These are phyloP conservation scores for Zapus hudsonius DNA, from an alignment of 2,113 vertebrate genomes.

Conservation along the genomic window DNA sequence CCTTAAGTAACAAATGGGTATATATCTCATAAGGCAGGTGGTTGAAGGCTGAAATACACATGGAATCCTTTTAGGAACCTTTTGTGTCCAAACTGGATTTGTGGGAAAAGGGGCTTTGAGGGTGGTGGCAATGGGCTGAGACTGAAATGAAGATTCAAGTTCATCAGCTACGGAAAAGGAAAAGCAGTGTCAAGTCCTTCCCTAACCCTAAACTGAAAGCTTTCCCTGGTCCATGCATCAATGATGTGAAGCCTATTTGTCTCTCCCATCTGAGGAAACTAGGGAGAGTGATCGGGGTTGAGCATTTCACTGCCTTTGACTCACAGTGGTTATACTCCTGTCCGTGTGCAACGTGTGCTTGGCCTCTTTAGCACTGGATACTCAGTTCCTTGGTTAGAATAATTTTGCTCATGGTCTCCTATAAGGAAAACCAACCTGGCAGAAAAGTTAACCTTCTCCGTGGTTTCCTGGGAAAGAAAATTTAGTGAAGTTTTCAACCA, in stretches of 20 bases:
- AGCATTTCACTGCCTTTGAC: background rate
- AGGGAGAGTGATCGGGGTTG: background rate
- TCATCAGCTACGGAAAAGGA: background rate
- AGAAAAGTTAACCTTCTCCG: conserved; percentile 28
- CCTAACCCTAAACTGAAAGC: background rate
- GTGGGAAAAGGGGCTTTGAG: background rate
- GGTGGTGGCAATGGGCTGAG: background rate
- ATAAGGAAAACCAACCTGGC: conserved; percentile 31
- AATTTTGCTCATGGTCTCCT: conserved; percentile 52
- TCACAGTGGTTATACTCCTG: background rate
- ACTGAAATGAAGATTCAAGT: background rate
- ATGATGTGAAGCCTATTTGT: background rate
- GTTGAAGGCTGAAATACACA: conserved; percentile 62
- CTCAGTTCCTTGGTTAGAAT: conserved; percentile 43
- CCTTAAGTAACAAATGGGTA: conserved; percentile 29
- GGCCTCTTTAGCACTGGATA: conserved; percentile 42
- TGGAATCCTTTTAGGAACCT: conserved; percentile 37
- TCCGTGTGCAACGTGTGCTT: conserved; percentile 46
- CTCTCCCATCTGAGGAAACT: background rate
- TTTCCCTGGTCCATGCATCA: background rate
- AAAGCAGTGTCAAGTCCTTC: background rate
- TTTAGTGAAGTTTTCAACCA: conserved; percentile 39
- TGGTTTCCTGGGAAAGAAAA: conserved; percentile 25
- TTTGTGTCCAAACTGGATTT: conserved; percentile 4
- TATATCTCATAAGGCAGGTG: conserved; percentile 63